Conservation (phyloP, 2,797 vertebrate species). For the Garrulus glandarius region DNA sequence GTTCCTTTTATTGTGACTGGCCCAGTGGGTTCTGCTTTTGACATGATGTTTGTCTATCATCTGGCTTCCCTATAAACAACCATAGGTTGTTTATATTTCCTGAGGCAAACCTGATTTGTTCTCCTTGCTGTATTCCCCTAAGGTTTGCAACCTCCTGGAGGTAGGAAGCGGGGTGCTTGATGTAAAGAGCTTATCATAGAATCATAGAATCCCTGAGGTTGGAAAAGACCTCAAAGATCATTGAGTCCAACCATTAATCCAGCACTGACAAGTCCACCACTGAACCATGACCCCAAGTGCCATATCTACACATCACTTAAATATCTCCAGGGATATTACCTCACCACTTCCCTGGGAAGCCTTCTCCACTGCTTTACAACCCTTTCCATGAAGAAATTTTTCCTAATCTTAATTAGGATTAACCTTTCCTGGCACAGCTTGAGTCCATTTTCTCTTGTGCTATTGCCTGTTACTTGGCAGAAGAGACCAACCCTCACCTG, state of each 20-base stretch:
- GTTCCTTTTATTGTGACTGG: not conserved
- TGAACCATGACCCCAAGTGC: not conserved
- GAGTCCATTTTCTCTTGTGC: not conserved
- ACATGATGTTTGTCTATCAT: not conserved
- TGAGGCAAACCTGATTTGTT: not conserved
- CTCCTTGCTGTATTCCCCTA: not conserved
- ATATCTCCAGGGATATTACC: not conserved
- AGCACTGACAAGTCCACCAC: not conserved
- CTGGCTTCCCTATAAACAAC: not conserved
- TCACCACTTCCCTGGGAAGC: not conserved
- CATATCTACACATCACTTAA: not conserved
- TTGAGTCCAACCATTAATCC: not conserved
- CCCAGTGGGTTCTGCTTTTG: not conserved
- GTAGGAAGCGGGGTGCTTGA: not conserved
- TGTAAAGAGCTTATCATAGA: not conserved
- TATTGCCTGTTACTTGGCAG: not conserved
- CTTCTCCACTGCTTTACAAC: not conserved
- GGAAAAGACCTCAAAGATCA: not conserved
- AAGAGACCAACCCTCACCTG: not conserved
- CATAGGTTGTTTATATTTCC: not conserved
- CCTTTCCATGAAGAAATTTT: not conserved
- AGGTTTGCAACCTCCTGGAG: not conserved
- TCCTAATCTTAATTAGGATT: not conserved
- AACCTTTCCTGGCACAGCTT: not conserved
- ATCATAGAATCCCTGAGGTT: not conserved